phyloP scores from a whole-genome alignment of 2,888 invertebrate species.

The Heliconius erato region DNA sequence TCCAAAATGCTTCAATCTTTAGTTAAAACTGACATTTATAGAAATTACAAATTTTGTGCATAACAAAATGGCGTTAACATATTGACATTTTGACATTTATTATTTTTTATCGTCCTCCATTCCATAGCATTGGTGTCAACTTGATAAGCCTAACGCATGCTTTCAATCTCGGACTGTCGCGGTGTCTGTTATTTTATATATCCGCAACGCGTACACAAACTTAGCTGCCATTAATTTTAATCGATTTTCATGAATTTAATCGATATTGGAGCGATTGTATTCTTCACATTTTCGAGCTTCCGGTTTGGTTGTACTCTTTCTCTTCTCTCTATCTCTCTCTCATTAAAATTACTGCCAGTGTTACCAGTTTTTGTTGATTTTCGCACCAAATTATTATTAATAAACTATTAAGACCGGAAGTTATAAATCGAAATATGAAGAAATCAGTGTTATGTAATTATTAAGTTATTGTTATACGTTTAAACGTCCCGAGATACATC shows the following conservation, averaged over 20 bases:
- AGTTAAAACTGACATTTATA: background rate
- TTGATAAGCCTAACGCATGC: constrained; percentile 75
- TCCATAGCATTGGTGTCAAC: constrained; percentile 23
- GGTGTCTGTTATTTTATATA: constrained; percentile 41
- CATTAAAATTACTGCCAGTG: constrained; percentile 25
- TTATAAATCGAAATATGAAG: constrained; percentile 22
- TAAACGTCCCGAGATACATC: constrained; percentile 29
- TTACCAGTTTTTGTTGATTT: constrained; percentile 15
- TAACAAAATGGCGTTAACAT: background rate
- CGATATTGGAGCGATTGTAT: constrained; percentile 24
- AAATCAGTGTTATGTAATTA: constrained; percentile 63
- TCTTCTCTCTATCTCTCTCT: constrained; percentile 3
- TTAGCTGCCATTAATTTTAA: constrained; percentile 53
- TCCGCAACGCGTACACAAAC: constrained; percentile 54
- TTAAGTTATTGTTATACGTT: constrained; percentile 47
- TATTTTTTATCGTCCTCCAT: background rate
- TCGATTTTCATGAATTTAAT: constrained; percentile 28
- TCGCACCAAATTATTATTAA: constrained; percentile 6
- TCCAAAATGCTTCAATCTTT: background rate
- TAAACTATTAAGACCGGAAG: constrained; percentile 19
- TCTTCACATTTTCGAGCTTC: constrained; percentile 32
- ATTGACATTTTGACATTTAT: background rate
- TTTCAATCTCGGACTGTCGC: constrained; percentile 61
- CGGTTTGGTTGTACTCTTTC: constrained; percentile 24
- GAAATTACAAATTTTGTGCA: background rate